Percentiles rank a stretch among this genome's conserved stretches.
phyloP scores from a whole-genome alignment of 2,888 invertebrate species.

The Orchesella flavescens region DNA sequence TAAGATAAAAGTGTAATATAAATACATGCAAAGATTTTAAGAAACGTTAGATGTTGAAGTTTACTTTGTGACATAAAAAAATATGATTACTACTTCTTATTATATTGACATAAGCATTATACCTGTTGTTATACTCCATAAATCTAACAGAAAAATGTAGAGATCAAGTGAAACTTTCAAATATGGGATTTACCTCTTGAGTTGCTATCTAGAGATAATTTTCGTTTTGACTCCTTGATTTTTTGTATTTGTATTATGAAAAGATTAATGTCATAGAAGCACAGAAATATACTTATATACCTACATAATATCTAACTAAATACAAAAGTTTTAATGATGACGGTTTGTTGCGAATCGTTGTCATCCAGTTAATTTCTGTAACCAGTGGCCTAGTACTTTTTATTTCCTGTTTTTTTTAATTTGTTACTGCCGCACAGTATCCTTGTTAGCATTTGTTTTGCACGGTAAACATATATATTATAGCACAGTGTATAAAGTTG shows the following conservation, averaged over 20 bases:
- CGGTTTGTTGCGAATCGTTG: neutral
- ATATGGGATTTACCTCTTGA: too few species aligned
- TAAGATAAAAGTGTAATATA: too few species aligned
- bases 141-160: neutral
- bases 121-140: slow-evolving; percentile 37
- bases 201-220: too few species aligned
- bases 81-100: neutral
- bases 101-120: slow-evolving; percentile 3
- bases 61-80: slow-evolving; percentile 29
- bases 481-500: too few species aligned
- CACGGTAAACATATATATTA: too few species aligned
- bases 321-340: slow-evolving; percentile 17
- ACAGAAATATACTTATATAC: slow-evolving; percentile 25
- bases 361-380: slow-evolving; percentile 25
- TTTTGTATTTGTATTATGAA: slow-evolving; percentile 29
- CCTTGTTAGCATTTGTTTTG: too few species aligned
- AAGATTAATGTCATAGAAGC: slow-evolving; percentile 34
- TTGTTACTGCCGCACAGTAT: too few species aligned
- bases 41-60: too few species aligned
- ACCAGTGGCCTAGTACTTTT: slow-evolving; percentile 42
- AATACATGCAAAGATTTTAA: too few species aligned
- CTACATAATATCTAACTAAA: slow-evolving; percentile 5
- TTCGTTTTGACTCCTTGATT: neutral
- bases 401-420: neutral
- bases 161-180: too few species aligned